Evolutionary conservation across 2,113 vertebrate genomes (phyloP), one percentile per base, ranked within the genome.

Genomic region (Clarias batrachus): DNA sequence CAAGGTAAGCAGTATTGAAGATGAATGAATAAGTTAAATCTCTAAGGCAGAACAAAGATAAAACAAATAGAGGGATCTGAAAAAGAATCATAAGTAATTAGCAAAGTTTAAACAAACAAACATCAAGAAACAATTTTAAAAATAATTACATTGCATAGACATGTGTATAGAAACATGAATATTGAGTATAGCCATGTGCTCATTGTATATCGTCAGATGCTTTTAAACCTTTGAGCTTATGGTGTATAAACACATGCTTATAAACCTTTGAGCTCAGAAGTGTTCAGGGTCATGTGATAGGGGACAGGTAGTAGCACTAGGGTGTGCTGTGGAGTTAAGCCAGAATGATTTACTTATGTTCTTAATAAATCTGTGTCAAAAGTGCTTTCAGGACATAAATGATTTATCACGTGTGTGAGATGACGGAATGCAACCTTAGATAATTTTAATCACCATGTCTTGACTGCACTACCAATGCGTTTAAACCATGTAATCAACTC

Each of bases 301-400:
- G 33, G 70, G 11, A 54, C 41, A n/a, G 4, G n/a, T 77, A 56
- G 52, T 77, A 54, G 25, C 52, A 77, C 14, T 57, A 79, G 77
- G n/a, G 77, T 79, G 54, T 79, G 77, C 77, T 59, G 77, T 79
- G 77, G 77, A 77, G 52, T 27, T 27, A 27, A 76, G 23, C 52
- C 7, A 63, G 62, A 25, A 60, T 4, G 1, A 21, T 3, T 63
- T 19, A 63, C 62, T 3, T 63, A 23, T 63, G 62, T 63, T 63
- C 62, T 65, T 27, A n/a, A 65, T 10, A 66, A 68, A 68, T 68
- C n/a, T 13, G 12, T 37, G 16, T 19, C 68, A 71, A 71, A 71
- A 9, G n/a, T 73, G 8, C 7, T 73, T 41, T 41, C 9, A 73
- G 17, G 8, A 10, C 19, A 37, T 41, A 23, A 19, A 33, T 17